Conservation (phyloP, 2,888 invertebrate genomes). For the Machimus rusticus region DNA sequence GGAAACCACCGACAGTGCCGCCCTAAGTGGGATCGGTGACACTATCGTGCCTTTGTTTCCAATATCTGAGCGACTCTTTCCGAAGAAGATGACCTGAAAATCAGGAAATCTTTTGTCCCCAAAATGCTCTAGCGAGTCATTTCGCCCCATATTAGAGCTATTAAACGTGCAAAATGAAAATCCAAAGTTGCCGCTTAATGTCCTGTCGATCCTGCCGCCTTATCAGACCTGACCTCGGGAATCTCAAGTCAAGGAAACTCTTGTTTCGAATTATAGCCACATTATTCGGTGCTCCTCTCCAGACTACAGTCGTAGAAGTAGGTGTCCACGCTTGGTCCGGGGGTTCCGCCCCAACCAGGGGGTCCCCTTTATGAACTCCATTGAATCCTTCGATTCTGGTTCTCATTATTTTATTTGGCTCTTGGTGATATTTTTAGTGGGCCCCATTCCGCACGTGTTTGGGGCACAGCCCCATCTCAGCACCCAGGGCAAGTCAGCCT, state of each 20-base stretch:
- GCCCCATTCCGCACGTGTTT: neutral
- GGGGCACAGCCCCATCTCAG: neutral
- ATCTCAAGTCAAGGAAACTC: neutral
- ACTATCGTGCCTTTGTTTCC: neutral
- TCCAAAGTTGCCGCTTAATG: slow-evolving; percentile 22
- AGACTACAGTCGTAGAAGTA: neutral
- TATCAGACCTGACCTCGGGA: slow-evolving; percentile 17
- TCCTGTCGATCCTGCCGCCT: slow-evolving; percentile 4
- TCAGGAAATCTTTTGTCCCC: neutral
- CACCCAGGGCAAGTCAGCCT: neutral
- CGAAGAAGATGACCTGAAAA: slow-evolving; percentile 3
- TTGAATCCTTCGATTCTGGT: neutral
- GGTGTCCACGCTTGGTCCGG: neutral
- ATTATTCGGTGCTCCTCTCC: slow-evolving; percentile 2
- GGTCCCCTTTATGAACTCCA: slow-evolving; percentile 11
- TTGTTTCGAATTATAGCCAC: slow-evolving; percentile 17
- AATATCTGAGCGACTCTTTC: neutral
- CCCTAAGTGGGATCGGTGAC: neutral
- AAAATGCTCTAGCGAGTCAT: neutral
- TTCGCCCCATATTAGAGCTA: neutral
- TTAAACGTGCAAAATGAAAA: slow-evolving; percentile 14
- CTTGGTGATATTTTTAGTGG: slow-evolving; percentile 19
- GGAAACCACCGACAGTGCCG: neutral
- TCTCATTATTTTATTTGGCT: slow-evolving; percentile 24
- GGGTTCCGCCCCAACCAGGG: neutral